A percentile compares a stretch with the other conserved stretches of the same genome.
phyloP scores from a whole-genome alignment of 2,797 vertebrate genomes.

The Miichthys miiuy region DNA sequence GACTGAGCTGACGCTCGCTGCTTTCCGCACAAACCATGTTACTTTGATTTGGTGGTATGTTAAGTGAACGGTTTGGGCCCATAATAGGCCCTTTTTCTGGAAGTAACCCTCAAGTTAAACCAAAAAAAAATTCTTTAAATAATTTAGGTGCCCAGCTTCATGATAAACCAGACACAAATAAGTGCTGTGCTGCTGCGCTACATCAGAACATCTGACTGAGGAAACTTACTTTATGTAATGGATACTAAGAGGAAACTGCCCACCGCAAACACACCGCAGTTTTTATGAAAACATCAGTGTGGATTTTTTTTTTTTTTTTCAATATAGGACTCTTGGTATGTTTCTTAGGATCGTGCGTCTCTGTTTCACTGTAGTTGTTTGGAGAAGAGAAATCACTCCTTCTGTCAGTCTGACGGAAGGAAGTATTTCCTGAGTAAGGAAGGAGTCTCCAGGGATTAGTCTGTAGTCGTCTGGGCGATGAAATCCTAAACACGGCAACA shows the following conservation, averaged over 20 bases:
- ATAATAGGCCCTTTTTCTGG: constrained; percentile 53
- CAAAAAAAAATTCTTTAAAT: constrained; percentile 44
- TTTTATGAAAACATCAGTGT: constrained; percentile 40
- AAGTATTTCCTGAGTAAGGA: constrained; percentile 72
- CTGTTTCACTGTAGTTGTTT: constrained; percentile 47
- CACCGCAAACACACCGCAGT: constrained; percentile 22
- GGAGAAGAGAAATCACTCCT: constrained; percentile 52
- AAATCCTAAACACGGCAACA: constrained; percentile 70
- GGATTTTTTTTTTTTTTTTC: neutral
- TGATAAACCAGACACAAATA: constrained; percentile 32
- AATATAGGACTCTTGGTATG: neutral
- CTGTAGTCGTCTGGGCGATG: constrained; percentile 57
- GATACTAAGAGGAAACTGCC: constrained; percentile 10
- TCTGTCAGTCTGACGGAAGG: constrained; percentile 67
- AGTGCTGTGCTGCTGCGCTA: neutral
- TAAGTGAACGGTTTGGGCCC: constrained; percentile 54
- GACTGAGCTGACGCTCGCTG: constrained; percentile 36
- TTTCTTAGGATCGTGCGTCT: constrained; percentile 32
- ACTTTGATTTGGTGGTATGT: constrained; percentile 63
- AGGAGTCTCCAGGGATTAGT: constrained; percentile 73
- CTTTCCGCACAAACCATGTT: constrained; percentile 48
- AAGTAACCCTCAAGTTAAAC: constrained; percentile 47
- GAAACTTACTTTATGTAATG: constrained; percentile 26
- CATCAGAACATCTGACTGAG: constrained; percentile 3
- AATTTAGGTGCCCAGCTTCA: constrained; percentile 44